Evolutionary conservation across 2,113 vertebrate species (phyloP).

Genomic region (Calidris pygmaea): DNA sequence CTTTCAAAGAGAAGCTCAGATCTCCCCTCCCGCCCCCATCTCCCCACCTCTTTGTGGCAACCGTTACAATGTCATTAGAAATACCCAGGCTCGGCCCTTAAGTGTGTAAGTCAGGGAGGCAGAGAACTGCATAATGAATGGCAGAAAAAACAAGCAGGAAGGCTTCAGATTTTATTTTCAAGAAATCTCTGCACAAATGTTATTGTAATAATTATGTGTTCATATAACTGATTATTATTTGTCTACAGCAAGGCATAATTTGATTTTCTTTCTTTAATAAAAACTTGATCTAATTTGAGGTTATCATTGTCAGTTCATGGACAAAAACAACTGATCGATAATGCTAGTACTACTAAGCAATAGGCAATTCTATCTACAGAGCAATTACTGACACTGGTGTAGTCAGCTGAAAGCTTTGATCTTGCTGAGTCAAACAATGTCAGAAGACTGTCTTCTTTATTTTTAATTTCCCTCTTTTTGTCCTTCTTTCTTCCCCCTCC

Average conservation of each 20-base stretch:
- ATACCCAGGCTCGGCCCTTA: not conserved
- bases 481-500: too few relatives aligned
- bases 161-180: not conserved
- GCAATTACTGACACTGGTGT: not conserved
- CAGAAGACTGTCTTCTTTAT: not conserved
- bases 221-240: slow-evolving; percentile 3
- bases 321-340: slow-evolving; percentile 7
- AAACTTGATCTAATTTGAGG: slow-evolving; percentile 51
- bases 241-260: slow-evolving; percentile 1
- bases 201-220: not conserved
- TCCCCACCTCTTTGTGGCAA: not conserved
- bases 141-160: not conserved
- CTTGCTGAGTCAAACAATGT: not conserved
- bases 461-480: not conserved
- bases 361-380: not conserved
- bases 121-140: not conserved
- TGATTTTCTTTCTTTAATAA: slow-evolving; percentile 54
- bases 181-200: not conserved
- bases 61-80: not conserved
- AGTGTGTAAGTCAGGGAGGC: not conserved
- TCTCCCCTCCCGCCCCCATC: not conserved
- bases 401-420: not conserved
- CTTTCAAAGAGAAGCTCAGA: not conserved
- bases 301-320: slow-evolving; percentile 11
- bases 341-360: not conserved